phyloP scores from a whole-genome alignment of 30 jellyfish, hydroid and myxozoan species.

The Aurelia aurita complex sp. Pacific region DNA sequence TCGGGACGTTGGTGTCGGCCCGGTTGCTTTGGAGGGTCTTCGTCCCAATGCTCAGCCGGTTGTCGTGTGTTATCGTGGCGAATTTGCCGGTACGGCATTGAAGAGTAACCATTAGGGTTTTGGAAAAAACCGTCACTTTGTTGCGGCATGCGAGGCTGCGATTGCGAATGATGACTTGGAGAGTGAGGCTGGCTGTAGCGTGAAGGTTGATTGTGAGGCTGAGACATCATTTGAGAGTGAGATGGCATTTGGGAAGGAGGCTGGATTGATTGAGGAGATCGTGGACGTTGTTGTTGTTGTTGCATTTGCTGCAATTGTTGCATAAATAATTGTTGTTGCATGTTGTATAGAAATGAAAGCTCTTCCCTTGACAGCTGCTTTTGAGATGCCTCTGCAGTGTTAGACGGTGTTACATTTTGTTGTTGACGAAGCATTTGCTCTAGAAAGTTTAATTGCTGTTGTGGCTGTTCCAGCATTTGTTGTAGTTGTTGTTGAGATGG shows the following conservation, averaged over 20 bases:
- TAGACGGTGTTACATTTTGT: neutral
- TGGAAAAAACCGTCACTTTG: too few relatives aligned
- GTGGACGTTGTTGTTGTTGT: neutral
- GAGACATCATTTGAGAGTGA: too few relatives aligned
- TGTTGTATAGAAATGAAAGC: neutral
- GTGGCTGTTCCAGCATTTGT: constrained; percentile 11
- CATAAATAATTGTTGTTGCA: constrained; percentile 17
- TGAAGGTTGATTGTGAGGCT: too few relatives aligned
- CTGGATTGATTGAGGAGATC: neutral
- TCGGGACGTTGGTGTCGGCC: too few relatives aligned
- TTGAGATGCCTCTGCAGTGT: constrained; percentile 6
- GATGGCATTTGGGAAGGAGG: constrained; percentile 4
- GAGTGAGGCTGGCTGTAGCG: too few relatives aligned
- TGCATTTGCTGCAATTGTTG: constrained; percentile 17
- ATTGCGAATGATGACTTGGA: too few relatives aligned
- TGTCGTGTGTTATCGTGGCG: too few relatives aligned
- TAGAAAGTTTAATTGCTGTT: neutral
- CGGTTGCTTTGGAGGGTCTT: too few relatives aligned
- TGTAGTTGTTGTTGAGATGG: neutral
- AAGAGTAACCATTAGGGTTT: too few relatives aligned
- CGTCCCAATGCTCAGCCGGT: too few relatives aligned
- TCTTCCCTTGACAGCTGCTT: neutral
- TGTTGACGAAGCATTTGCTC: neutral
- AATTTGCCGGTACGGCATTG: too few relatives aligned
- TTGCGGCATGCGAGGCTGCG: too few relatives aligned